Evolutionary conservation across 2,888 invertebrate species (phyloP), one percentile per base, ranked within the genome.

Genomic region (Marasmarcha lunaedactyla): DNA sequence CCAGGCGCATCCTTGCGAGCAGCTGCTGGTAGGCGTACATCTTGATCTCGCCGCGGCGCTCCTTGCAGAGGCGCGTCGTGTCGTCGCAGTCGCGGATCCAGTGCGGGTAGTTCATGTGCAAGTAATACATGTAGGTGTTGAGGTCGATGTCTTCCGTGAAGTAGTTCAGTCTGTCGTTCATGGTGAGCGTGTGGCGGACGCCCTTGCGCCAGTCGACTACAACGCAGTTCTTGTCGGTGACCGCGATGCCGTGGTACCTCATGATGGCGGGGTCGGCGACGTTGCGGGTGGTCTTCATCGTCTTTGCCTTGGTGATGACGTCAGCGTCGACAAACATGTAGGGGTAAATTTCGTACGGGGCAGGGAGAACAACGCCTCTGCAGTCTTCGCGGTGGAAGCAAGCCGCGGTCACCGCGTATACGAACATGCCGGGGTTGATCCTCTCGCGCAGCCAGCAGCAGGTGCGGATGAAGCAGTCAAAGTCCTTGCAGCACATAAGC

Each of bases 91-190:
- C 87, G 44, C 84, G 78, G 81, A 89, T 84, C 89, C 90, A 91
- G 78, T 77, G 86, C 2, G 92, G 92, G 63, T 88, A 90, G 59
- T 87, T 87, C 62, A 89, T 74, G 57, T 88, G 87, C 64, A 85
- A 78, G 65, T 89, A 86, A 71, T 88, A 89, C 76, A 89, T 89
- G 79, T 88, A 90, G 10, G 88, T 71, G 69, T 91, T 92, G 10
- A 93, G 74, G 46, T 90, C 92, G 38, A 93, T 74, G 61, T 94
- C 93, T 62, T 93, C 92, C 13, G 87, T 87, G 78, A 89, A 93
- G 70, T 93, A 93, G 35, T 84, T 76, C 44, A 92, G 54, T 14
- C 77, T 72, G 56, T 90, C 88, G 40, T 89, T 88, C 36, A 86
- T 77, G 53, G 87, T 83, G 30, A 87, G 46, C 15, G 86, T 71